Evolutionary conservation across 2,113 vertebrate species (phyloP).

Genomic region (Platichthys flesus): DNA sequence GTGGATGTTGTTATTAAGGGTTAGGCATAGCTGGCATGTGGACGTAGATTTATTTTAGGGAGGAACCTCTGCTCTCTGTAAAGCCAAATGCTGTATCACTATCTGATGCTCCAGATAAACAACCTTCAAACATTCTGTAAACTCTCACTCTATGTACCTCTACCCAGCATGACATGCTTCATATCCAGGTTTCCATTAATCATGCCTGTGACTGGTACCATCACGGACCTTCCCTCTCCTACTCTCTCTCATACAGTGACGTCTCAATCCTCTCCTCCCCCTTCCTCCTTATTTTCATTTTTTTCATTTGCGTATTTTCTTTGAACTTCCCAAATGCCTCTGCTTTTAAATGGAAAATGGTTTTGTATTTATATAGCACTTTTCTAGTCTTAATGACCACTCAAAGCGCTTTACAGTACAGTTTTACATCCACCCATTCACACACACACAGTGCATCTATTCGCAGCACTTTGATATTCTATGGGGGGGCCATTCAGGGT

Average conservation of each 20-base stretch:
- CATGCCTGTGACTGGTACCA: constrained; percentile 75
- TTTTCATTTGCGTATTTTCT: constrained; percentile 26
- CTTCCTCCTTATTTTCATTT: constrained; percentile 22
- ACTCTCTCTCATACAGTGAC: constrained; percentile 2
- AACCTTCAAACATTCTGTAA: constrained; percentile 45
- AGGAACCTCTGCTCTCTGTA: constrained; percentile 29
- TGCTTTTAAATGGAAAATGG: too few relatives aligned
- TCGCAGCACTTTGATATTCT: too few relatives aligned
- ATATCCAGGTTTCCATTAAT: constrained; percentile 65
- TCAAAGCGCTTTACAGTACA: too few relatives aligned
- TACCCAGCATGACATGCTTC: constrained; percentile 12
- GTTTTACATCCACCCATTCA: too few relatives aligned
- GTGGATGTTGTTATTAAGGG: constrained; percentile 3
- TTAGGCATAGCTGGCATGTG: constrained; percentile 3
- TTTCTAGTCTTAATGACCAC: too few relatives aligned
- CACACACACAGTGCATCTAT: too few relatives aligned
- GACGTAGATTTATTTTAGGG: constrained; percentile 13
- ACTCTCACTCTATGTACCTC: neutral
- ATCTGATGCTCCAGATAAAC: constrained; percentile 32
- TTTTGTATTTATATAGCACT: too few relatives aligned
- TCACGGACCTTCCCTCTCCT: constrained; percentile 33
- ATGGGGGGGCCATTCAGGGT: too few relatives aligned
- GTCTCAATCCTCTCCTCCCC: neutral
- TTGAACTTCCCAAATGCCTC: too few relatives aligned
- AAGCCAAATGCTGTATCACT: constrained; percentile 46